Evolutionary conservation across 2,113 vertebrate species (phyloP), one percentile per base, ranked within the genome.

Genomic region (Aplodontia rufa): DNA sequence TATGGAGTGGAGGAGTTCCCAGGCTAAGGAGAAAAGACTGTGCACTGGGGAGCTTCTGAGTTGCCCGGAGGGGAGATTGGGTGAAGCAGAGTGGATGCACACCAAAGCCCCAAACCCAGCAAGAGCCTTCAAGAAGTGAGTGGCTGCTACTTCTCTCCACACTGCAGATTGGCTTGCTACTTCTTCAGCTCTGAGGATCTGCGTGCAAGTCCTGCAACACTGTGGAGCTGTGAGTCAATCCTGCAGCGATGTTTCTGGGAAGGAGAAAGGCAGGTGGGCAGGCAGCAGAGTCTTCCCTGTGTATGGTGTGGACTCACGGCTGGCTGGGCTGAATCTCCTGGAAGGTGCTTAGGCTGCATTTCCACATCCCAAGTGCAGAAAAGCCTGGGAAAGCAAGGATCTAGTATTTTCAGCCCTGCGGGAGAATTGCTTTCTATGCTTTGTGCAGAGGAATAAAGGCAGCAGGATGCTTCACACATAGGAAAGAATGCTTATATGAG

Each of bases 281-380:
- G 37, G 17, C 8, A 3, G 28, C 12, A 82, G 0, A 32, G 10
- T 6, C 37, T 71, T 22, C n/a, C 5, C 3, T 0, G 26, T 2
- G 14, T 2, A 1, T 53, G 5, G 9, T 71, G 11, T 11, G 83
- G 72, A 81, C 35, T 82, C 19, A 28, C 22, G 40, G 19, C 40
- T 11, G 22, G 11, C 4, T 26, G 53, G 68, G 35, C 42, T 69
- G 11, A 6, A 40, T 37, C 49, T 88, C 0, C 20, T 14, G 32
- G 17, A 74, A 79, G 47, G 53, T 74, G 30, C 28, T 30, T 6
- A 69, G 69, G n/a, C 53, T 60, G 28, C 35, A 37, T 24, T 30
- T 1, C 17, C 53, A n/a, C 14, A 20, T 3, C 26, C 13, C 1
- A 51, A 37, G 17, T 30, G 6, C 17, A 88, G 30, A 60, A 42